Evolutionary conservation across 2,888 invertebrate species (phyloP), one percentile per base, ranked within the genome.

Genomic region (Acholoe squamosa): DNA sequence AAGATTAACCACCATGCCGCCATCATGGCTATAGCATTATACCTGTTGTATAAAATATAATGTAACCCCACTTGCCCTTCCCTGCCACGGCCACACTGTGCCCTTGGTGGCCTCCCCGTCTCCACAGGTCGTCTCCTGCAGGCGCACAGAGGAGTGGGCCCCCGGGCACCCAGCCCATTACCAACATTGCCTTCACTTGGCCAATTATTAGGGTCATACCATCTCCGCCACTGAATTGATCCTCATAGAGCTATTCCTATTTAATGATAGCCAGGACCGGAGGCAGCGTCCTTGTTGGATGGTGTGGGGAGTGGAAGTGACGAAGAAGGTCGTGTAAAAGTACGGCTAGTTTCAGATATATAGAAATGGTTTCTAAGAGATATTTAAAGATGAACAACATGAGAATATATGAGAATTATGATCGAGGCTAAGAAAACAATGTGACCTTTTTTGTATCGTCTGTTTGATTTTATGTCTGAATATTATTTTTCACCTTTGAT

Each of bases 191-290:
- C 80, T 80, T 80, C 80, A 80, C 34, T 1, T 19, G 80, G 80
- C 80, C 80, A 80, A 80, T 80, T 80, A 80, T 80, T 80, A 80
- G 80, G 80, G 80, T 80, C 80, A 80, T 80, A 33, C 80, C 80
- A 80, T 80, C 19, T 10, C 43, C 43, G 80, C 16, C 16, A 16
- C 80, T 0, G 5, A 80, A 80, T 34, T 80, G 80, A 80, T 80
- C 34, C 80, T 34, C 43, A 80, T 80, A 80, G 33, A 33, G 80
- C 80, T 25, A 80, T 80, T 80, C 80, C 80, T 80, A 80, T 80
- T 80, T 80, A 80, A 80, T 80, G 80, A 80, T 34, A 34, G 28
- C 34, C 16, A 80, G 80, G 34, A 80, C 80, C 34, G 34, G 80
- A 61, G 61, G 61, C n/a, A 61, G 61, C 3, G 61, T 22, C n/a